phyloP scores from a whole-genome alignment of 1,140 invertebrate genomes.

The Drosophila varians region DNA sequence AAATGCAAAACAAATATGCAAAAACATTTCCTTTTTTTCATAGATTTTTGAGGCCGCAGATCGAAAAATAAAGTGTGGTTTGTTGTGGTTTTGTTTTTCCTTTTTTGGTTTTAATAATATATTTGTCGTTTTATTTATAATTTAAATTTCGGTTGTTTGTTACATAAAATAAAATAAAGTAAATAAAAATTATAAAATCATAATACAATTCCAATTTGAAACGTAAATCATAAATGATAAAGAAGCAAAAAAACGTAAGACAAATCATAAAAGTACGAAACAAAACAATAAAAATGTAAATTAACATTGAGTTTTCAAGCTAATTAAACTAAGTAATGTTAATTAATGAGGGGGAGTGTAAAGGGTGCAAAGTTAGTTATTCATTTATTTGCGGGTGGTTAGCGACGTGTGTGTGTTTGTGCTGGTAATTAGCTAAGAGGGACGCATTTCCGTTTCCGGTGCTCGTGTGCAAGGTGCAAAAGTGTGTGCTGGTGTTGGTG shows the following conservation, averaged over 20 bases:
- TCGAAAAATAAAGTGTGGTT: slow-evolving; percentile 13
- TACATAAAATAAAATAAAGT: slow-evolving; percentile 45
- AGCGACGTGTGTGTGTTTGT: slow-evolving; percentile 8
- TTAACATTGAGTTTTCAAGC: slow-evolving; percentile 55
- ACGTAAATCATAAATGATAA: slow-evolving; percentile 50
- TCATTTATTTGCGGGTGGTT: slow-evolving; percentile 25
- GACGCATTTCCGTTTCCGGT: slow-evolving; percentile 76
- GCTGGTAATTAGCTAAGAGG: slow-evolving; percentile 55
- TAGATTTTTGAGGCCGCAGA: not conserved
- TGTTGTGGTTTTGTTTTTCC: slow-evolving; percentile 20
- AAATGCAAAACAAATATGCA: slow-evolving; percentile 26
- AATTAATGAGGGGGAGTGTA: slow-evolving; percentile 24
- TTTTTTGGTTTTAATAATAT: slow-evolving; percentile 35
- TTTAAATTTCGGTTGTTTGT: slow-evolving; percentile 48
- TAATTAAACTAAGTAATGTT: slow-evolving; percentile 69
- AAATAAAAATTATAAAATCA: slow-evolving; percentile 42
- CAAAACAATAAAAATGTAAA: slow-evolving; percentile 31
- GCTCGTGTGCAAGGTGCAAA: slow-evolving; percentile 19
- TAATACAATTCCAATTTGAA: slow-evolving; percentile 52
- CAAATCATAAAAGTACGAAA: slow-evolving; percentile 20
- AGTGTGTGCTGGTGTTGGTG: slow-evolving; percentile 27
- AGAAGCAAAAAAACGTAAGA: slow-evolving; percentile 43
- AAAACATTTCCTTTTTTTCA: slow-evolving; percentile 7
- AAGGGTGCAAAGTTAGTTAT: slow-evolving; percentile 6
- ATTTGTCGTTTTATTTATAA: slow-evolving; percentile 65